These are phyloP conservation scores for Scarus forsteni DNA, from an alignment of 2,797 vertebrate species.

Conservation along the genomic window DNA sequence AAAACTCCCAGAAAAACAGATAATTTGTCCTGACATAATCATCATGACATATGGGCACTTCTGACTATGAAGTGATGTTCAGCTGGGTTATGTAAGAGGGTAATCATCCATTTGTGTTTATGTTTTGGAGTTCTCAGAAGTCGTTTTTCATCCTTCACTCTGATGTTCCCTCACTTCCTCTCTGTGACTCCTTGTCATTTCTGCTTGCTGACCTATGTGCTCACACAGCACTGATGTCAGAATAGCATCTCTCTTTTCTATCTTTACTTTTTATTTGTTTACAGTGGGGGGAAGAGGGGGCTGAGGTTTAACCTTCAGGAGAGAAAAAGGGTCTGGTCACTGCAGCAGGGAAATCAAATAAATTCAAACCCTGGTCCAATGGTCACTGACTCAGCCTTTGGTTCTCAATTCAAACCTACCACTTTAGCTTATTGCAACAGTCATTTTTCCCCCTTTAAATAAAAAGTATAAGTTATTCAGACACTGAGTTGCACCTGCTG, in stretches of 20 bases:
- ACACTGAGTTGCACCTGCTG: too few relatives aligned
- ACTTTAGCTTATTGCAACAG: too few relatives aligned
- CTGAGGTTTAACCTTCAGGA: slow-evolving; percentile 29
- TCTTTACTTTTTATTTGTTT: slow-evolving; percentile 43
- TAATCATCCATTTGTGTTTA: slow-evolving; percentile 13
- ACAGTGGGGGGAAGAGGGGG: slow-evolving; percentile 29
- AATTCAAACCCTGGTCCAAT: slow-evolving; percentile 24
- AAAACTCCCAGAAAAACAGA: too few relatives aligned
- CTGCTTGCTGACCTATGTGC: slow-evolving; percentile 50
- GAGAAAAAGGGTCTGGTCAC: slow-evolving; percentile 40
- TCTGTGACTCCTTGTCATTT: slow-evolving; percentile 38
- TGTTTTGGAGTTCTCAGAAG: slow-evolving; percentile 23
- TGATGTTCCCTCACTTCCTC: slow-evolving; percentile 31
- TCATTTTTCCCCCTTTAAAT: too few relatives aligned
- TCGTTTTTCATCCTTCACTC: slow-evolving; percentile 48
- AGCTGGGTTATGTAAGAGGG: background rate
- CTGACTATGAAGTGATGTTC: background rate
- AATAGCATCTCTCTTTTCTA: slow-evolving; percentile 42
- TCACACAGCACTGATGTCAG: slow-evolving; percentile 51
- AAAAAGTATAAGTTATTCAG: too few relatives aligned
- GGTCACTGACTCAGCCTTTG: slow-evolving; percentile 18
- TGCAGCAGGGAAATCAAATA: slow-evolving; percentile 47
- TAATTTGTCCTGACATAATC: background rate
- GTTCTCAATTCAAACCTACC: background rate
- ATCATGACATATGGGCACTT: background rate